These are phyloP conservation scores for Zaprionus inermis DNA, from an alignment of 1,140 invertebrate species.

Conservation along the genomic window DNA sequence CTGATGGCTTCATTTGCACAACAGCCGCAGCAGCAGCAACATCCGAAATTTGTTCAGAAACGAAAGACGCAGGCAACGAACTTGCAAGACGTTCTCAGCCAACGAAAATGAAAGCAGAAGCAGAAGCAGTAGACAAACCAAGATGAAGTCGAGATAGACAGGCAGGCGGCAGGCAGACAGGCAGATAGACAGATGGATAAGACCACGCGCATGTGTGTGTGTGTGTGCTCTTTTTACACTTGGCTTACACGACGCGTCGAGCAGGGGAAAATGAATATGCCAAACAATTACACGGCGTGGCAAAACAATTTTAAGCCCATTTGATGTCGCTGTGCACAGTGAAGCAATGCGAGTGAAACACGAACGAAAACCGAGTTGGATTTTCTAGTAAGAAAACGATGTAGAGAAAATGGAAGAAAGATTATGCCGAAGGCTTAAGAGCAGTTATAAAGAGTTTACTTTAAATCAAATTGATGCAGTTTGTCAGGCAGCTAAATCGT, in stretches of 20 bases:
- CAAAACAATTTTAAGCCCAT: constrained; percentile 81
- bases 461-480: background rate
- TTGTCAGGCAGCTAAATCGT: too few relatives aligned
- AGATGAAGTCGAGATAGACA: constrained; percentile 36
- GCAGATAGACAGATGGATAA: constrained; percentile 42
- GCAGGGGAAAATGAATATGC: constrained; percentile 76
- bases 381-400: background rate
- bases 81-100: constrained; percentile 65
- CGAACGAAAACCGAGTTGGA: background rate
- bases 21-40: constrained; percentile 15
- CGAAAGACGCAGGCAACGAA: constrained; percentile 72
- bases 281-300: constrained; percentile 78
- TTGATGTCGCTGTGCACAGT: constrained; percentile 74
- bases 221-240: constrained; percentile 77
- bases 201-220: constrained; percentile 44
- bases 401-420: background rate
- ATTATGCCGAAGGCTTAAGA: background rate
- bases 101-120: constrained; percentile 75
- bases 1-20: constrained; percentile 61
- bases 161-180: constrained; percentile 25
- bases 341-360: constrained; percentile 12
- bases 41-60: constrained; percentile 62
- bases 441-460: background rate
- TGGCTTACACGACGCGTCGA: constrained; percentile 71
- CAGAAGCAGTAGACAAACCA: constrained; percentile 29